Conservation (phyloP, 1,140 invertebrate species). For the Fopius arisanus region DNA sequence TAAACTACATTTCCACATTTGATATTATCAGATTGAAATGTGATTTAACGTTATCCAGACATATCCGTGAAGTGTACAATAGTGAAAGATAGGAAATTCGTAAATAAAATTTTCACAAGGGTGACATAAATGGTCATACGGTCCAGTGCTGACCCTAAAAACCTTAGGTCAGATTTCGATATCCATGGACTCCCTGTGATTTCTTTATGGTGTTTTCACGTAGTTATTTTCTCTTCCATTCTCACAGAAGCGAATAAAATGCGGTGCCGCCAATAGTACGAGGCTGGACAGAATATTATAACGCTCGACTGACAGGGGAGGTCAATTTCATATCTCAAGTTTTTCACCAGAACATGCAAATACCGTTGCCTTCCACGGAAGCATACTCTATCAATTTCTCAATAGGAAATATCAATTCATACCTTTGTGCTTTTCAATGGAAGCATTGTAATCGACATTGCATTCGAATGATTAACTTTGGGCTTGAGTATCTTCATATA, state of each 20-base stretch:
- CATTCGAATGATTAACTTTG: too few species aligned
- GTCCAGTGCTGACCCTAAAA: conserved; percentile 56
- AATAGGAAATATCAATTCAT: conserved; percentile 41
- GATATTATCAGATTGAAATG: background rate
- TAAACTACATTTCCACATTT: background rate
- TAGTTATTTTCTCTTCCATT: conserved; percentile 45
- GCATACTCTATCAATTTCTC: conserved; percentile 39
- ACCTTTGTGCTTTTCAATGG: too few species aligned
- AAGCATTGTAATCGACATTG: too few species aligned
- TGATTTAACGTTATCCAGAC: background rate
- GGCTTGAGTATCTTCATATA: too few species aligned
- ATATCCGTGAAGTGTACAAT: background rate
- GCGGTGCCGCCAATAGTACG: conserved; percentile 26
- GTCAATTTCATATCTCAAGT: conserved; percentile 22
- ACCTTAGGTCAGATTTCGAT: conserved; percentile 48
- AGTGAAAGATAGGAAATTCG: conserved; percentile 48
- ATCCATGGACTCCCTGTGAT: conserved; percentile 30
- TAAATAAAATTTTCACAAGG: conserved; percentile 56
- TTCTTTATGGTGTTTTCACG: conserved; percentile 54
- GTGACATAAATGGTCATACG: conserved; percentile 57
- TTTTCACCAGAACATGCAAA: conserved; percentile 33
- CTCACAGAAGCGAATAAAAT: conserved; percentile 42
- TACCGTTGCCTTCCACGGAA: conserved; percentile 33
- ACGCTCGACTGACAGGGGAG: conserved; percentile 52
- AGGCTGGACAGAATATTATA: conserved; percentile 57